Conservation (phyloP, 1,140 invertebrate genomes). For the Ceratoteleas bidentatus region DNA sequence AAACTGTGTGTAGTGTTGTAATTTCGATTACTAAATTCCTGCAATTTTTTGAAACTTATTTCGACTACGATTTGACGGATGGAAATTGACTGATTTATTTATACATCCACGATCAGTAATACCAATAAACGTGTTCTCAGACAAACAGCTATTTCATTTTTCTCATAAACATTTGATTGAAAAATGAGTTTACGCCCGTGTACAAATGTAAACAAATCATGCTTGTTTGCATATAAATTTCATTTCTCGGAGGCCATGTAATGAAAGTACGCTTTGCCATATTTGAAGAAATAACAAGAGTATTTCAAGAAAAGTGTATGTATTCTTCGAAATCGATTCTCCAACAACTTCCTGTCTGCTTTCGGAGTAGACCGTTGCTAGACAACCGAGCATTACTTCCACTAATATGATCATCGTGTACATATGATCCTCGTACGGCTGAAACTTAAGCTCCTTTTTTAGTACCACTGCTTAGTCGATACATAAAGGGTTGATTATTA, state of each 20-base stretch:
- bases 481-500: slow-evolving; percentile 27
- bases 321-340: slow-evolving; percentile 53
- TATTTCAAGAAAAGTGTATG: slow-evolving; percentile 30
- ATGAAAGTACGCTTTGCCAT: slow-evolving; percentile 23
- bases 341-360: slow-evolving; percentile 43
- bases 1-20: no score
- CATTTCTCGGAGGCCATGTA: slow-evolving; percentile 4
- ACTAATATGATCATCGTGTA: slow-evolving; percentile 51
- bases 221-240: not conserved
- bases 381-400: slow-evolving; percentile 48
- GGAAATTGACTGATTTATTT: no score
- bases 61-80: no score
- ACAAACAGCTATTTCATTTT: no score
- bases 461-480: slow-evolving; percentile 15
- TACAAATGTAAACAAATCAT: not conserved
- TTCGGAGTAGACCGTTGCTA: slow-evolving; percentile 53
- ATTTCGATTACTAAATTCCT: no score
- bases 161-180: no score
- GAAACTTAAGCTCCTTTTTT: slow-evolving; percentile 43
- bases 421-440: slow-evolving; percentile 40
- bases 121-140: no score
- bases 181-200: not conserved
- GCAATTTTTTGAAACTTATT: no score
- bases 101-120: no score
- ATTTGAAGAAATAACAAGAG: slow-evolving; percentile 28